Evolutionary conservation across 2,113 vertebrate genomes (phyloP).

Genomic region (Hyperoodon ampullatus): DNA sequence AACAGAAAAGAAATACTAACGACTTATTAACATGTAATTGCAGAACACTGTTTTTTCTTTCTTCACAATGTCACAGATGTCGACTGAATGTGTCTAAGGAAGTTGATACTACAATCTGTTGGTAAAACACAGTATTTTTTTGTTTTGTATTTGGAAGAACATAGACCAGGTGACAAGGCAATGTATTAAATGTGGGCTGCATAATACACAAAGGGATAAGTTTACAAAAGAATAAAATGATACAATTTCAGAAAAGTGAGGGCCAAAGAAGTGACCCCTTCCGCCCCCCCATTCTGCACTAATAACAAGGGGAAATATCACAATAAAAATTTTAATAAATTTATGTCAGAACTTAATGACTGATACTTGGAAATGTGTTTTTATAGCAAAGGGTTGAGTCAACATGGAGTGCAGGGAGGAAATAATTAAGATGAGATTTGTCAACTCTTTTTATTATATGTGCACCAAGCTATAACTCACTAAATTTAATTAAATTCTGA

Average conservation of each 20-base stretch:
- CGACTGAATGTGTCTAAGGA: constrained; percentile 59
- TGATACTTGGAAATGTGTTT: constrained; percentile 46
- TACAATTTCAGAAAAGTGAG: background rate
- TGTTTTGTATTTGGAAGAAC: constrained; percentile 52
- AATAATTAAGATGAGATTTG: background rate
- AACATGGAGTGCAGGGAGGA: background rate
- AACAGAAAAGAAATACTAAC: constrained; percentile 69
- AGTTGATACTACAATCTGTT: constrained; percentile 66
- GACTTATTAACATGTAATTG: constrained; percentile 69
- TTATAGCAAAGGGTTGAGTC: background rate
- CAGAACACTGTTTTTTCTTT: constrained; percentile 36
- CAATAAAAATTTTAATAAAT: constrained; percentile 6
- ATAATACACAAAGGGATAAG: background rate
- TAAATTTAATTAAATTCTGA: constrained; percentile 58
- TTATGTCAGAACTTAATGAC: constrained; percentile 8
- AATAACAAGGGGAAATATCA: background rate
- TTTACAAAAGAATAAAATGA: constrained; percentile 19
- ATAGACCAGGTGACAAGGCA: constrained; percentile 33
- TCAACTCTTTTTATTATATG: constrained; percentile 1
- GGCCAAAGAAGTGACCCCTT: background rate
- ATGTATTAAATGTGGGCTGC: background rate
- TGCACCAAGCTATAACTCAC: background rate
- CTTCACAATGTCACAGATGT: constrained; percentile 62
- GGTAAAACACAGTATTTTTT: constrained; percentile 59
- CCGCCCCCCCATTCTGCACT: background rate